These are phyloP conservation scores for Phalacrocorax brasilianus DNA, from an alignment of 2,113 vertebrate genomes.

Conservation along the genomic window DNA sequence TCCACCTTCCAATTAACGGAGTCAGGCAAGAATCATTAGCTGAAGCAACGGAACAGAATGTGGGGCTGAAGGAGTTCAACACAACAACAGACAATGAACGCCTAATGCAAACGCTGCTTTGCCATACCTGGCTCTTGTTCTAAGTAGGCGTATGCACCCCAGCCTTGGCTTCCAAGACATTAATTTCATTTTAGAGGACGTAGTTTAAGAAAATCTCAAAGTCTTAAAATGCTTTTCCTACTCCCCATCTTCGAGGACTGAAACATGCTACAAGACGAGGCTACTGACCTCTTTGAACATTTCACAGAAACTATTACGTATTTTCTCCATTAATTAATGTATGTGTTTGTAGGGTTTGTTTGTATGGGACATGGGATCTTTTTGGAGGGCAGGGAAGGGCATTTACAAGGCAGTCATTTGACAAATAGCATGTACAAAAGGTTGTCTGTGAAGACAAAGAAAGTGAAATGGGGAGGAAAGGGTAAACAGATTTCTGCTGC, in stretches of 20 bases:
- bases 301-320: neutral
- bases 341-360: neutral
- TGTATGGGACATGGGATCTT: neutral
- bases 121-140: neutral
- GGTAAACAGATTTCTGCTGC: neutral
- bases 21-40: slow-evolving; percentile 17
- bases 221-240: slow-evolving; percentile 1
- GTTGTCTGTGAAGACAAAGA: neutral
- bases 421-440: neutral
- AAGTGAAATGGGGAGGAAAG: neutral
- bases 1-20: slow-evolving; percentile 42
- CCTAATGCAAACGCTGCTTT: neutral
- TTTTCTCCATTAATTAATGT: slow-evolving; percentile 19
- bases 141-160: neutral
- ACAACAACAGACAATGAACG: neutral
- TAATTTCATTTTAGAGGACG: neutral
- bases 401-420: neutral
- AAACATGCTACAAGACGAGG: neutral
- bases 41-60: slow-evolving; percentile 2
- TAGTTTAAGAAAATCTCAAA: neutral
- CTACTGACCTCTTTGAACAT: neutral
- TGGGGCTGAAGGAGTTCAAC: neutral
- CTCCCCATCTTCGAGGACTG: neutral
- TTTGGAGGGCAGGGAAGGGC: neutral
- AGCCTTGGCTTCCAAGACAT: neutral